Evolutionary conservation across 2,797 vertebrate species (phyloP).

Genomic region (Pachyuromys duprasi): DNA sequence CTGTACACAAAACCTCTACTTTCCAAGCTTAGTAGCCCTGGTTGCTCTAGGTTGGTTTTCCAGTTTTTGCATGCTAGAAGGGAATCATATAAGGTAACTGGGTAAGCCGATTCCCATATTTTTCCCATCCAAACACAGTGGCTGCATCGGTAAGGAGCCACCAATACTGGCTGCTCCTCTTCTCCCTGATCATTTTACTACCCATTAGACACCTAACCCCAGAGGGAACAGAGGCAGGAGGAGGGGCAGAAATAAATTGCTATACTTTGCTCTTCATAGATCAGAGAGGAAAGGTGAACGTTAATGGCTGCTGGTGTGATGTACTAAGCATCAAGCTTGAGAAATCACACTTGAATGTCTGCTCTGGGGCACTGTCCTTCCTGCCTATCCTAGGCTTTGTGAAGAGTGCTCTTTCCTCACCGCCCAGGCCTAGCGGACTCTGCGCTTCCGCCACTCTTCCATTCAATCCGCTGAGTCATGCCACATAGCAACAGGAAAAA

Average conservation of each 20-base stretch:
- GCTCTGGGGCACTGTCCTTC: neutral
- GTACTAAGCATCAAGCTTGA: neutral
- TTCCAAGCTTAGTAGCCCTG: neutral
- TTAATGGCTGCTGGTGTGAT: neutral
- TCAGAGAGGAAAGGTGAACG: slow-evolving; percentile 38
- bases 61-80: neutral
- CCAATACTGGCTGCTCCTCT: neutral
- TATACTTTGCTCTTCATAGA: slow-evolving; percentile 33
- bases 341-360: neutral
- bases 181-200: neutral
- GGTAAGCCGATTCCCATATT: neutral
- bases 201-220: neutral
- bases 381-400: neutral
- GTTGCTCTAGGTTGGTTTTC: neutral
- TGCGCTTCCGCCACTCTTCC: neutral
- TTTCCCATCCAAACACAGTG: neutral
- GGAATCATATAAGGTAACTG: neutral
- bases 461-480: neutral
- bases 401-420: neutral
- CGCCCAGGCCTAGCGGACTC: neutral
- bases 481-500: neutral
- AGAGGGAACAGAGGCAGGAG: neutral
- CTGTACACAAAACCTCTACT: neutral
- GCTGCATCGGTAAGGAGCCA: neutral
- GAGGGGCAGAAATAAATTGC: slow-evolving; percentile 20